Base-by-base conservation (phyloP, 2,797 vertebrate species). In the Lithobates pipiens region DNA sequence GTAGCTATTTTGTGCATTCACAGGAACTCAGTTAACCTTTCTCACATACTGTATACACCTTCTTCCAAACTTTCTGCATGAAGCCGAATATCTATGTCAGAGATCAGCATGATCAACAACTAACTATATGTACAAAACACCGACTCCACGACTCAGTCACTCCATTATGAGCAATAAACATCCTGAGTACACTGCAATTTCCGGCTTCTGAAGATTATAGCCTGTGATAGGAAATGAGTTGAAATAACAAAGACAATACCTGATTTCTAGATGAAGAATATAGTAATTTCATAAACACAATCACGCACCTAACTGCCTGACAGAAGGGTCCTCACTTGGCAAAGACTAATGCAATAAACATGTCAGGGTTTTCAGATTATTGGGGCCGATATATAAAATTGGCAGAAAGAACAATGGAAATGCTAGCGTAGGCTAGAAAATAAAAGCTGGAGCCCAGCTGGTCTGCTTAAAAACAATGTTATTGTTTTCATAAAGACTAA, bases 171-270 rank as follows among this genome's bases (percentile, higher is more conserved):
- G 70, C 68, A 72, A 80, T 80, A 80, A 80, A 80, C 78, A 71
- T 72, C 42, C 71, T 3, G 36, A 27, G 57, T 39, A 63, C 80
- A 42, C 80, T 75, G 80, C 71, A 82, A 82, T 82, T 82, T 75
- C 80, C 80, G 54, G 80, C 80, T 73, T 70, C 34, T 44, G 57
- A 75, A 82, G 80, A 82, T 82, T 82, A 82, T 82, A 82, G 50
- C 70, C 57, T 82, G 54, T 1, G 18, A 75, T 73, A 42, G 80
- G 71, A 73, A 82, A 82, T 67, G 71, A 74, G 71, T 32, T 34
- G 16, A 67, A 21, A 82, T 65, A 57, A 44, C 71, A 82, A 82
- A 82, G 80, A 75, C 80, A 82, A 82, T 82, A 75, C 70, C 70
- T 63, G 70, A 75, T 54, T 42, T 74, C n/a, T 50, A 29, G n/a